Percentiles rank a stretch among this genome's conserved stretches.
Evolutionary conservation across 2,797 vertebrate species (phyloP).

Genomic region (Poeciliopsis gracilis): DNA sequence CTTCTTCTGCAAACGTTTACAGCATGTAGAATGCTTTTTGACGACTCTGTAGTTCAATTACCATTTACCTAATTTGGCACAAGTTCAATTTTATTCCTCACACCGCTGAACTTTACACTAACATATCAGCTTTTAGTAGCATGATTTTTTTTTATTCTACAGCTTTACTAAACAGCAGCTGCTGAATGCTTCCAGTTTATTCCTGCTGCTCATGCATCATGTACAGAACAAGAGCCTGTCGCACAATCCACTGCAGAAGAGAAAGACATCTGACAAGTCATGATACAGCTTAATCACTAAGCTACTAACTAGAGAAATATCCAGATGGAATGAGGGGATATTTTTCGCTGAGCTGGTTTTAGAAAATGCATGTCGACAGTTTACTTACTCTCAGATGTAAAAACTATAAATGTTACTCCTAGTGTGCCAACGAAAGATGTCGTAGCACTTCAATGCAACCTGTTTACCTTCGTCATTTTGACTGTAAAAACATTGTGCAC

Average conservation of each 20-base stretch:
- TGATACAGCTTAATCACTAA: conserved; percentile 25
- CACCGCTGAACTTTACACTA: not conserved
- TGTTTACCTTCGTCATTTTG: conserved; percentile 66
- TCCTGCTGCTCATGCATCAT: conserved; percentile 51
- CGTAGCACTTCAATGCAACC: conserved; percentile 77
- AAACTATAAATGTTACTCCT: conserved; percentile 74
- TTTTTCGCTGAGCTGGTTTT: conserved; percentile 63
- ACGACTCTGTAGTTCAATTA: not conserved
- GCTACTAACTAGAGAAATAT: conserved; percentile 32
- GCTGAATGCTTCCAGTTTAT: conserved; percentile 56
- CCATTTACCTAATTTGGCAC: not conserved
- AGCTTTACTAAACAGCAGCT: conserved; percentile 32
- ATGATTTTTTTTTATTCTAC: conserved; percentile 48
- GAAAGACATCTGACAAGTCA: conserved; percentile 29
- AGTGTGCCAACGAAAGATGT: conserved; percentile 76
- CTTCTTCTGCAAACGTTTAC: not conserved
- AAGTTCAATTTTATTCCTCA: not conserved
- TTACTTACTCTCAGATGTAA: conserved; percentile 66
- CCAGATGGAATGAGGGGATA: conserved; percentile 59
- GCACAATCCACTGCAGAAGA: conserved; percentile 23
- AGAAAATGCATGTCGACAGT: conserved; percentile 65
- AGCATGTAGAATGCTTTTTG: conserved; percentile 1
- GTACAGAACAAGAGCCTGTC: conserved; percentile 27
- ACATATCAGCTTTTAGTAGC: conserved; percentile 54
- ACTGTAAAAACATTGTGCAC: conserved; percentile 42